Evolutionary conservation across 2,113 vertebrate species (phyloP).

Genomic region (Miniopterus natalensis): DNA sequence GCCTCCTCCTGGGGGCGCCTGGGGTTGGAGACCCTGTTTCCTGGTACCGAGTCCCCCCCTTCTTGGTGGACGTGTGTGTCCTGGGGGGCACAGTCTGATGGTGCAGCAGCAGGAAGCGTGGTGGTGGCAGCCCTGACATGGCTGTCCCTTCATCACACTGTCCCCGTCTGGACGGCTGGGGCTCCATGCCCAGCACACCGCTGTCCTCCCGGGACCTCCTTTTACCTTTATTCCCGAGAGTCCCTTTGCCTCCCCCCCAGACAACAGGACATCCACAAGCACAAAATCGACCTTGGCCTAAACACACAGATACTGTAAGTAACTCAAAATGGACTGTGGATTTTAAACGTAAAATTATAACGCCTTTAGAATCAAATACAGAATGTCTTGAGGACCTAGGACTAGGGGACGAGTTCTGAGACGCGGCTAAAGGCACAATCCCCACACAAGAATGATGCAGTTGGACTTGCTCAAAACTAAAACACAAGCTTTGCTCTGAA

Average conservation of each 20-base stretch:
- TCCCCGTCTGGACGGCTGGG: not conserved
- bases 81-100: not conserved
- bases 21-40: not conserved
- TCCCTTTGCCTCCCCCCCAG: not conserved
- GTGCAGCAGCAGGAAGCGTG: not conserved
- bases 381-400: not conserved
- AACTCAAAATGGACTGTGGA: not conserved
- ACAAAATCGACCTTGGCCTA: not conserved
- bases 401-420: not conserved
- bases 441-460: not conserved
- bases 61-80: not conserved
- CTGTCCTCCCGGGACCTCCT: not conserved
- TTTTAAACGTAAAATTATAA: not conserved
- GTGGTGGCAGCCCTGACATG: too few species aligned
- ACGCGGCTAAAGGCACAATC: not conserved
- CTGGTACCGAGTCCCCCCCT: not conserved
- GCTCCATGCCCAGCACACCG: not conserved
- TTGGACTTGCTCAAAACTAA: not conserved
- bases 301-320: not conserved
- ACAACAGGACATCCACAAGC: not conserved
- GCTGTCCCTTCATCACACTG: not conserved
- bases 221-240: not conserved
- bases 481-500: not conserved
- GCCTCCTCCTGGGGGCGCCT: not conserved
- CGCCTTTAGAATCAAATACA: not conserved